These are phyloP conservation scores for Bilobella aurantiaca DNA, from an alignment of 1,140 invertebrate genomes.

Conservation along the genomic window DNA sequence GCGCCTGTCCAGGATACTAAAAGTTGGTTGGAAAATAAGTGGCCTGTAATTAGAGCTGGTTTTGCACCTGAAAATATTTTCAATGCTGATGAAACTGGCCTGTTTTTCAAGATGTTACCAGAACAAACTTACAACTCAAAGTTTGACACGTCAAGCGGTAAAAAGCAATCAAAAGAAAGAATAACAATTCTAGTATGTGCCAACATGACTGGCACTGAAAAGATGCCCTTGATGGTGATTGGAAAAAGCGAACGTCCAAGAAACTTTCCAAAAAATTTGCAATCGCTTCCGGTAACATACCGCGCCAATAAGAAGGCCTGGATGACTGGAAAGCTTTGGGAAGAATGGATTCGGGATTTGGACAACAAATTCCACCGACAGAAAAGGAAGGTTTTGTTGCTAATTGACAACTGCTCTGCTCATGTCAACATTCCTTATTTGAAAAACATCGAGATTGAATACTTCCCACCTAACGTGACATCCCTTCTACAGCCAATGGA, in stretches of 20 bases:
- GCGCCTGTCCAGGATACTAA: not conserved
- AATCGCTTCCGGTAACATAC: constrained; percentile 25
- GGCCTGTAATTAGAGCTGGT: constrained; percentile 2
- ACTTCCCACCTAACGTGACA: constrained; percentile 43
- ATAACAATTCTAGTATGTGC: constrained; percentile 38
- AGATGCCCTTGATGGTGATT: constrained; percentile 35
- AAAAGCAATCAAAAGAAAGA: constrained; percentile 36
- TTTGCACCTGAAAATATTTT: constrained; percentile 34
- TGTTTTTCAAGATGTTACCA: constrained; percentile 37
- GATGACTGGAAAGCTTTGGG: constrained; percentile 34
- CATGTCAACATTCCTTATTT: constrained; percentile 36
- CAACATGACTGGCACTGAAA: constrained; percentile 37
- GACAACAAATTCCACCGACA: constrained; percentile 17
- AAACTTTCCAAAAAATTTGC: constrained; percentile 18
- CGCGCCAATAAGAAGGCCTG: constrained; percentile 36
- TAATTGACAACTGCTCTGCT: constrained; percentile 44
- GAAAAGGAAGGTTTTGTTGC: constrained; percentile 42
- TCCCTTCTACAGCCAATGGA: constrained; percentile 43
- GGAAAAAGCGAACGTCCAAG: constrained; percentile 35
- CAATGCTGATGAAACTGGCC: constrained; percentile 38
- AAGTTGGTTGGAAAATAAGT: constrained; percentile 9
- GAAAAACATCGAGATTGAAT: constrained; percentile 39
- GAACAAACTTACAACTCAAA: constrained; percentile 32
- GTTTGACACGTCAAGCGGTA: constrained; percentile 26
- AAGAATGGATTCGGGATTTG: constrained; percentile 26